Conservation (phyloP, 1,140 invertebrate genomes). For the Teleogryllus occipitalis region DNA sequence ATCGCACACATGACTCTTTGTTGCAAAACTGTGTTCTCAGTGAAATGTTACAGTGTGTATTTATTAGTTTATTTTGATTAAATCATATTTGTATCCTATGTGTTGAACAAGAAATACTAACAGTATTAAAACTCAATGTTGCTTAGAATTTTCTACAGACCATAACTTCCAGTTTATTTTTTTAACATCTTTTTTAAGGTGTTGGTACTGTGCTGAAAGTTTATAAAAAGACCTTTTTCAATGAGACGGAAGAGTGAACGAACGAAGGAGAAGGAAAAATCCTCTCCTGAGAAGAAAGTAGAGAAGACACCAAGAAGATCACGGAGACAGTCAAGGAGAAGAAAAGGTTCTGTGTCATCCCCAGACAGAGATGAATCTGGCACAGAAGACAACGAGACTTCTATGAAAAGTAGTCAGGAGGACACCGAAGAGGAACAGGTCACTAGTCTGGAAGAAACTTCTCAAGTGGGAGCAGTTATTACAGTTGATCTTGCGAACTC, state of each 20-base stretch:
- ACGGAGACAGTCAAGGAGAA: conserved; percentile 30
- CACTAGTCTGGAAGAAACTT: background rate
- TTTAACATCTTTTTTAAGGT: too few relatives aligned
- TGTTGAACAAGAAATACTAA: too few relatives aligned
- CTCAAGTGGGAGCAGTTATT: background rate
- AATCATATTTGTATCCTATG: too few relatives aligned
- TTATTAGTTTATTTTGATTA: too few relatives aligned
- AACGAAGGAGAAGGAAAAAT: conserved; percentile 37
- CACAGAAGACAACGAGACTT: conserved; percentile 27
- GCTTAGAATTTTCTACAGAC: too few relatives aligned
- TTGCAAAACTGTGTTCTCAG: too few relatives aligned
- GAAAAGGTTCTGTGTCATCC: conserved; percentile 34
- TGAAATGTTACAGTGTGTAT: too few relatives aligned
- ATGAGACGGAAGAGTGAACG: conserved; percentile 42
- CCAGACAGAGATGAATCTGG: conserved; percentile 32
- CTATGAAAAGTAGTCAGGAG: background rate
- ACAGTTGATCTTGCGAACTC: conserved; percentile 22
- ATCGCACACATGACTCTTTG: too few relatives aligned
- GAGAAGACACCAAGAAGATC: conserved; percentile 38
- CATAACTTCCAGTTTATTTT: too few relatives aligned
- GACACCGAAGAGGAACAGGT: conserved; percentile 8
- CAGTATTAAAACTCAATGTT: too few relatives aligned
- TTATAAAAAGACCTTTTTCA: conserved; percentile 24
- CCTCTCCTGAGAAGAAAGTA: conserved; percentile 36
- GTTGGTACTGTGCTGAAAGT: too few relatives aligned